Evolutionary conservation across 2,113 vertebrate genomes (phyloP), one percentile per base, ranked within the genome.

Genomic region (Alligator sinensis): DNA sequence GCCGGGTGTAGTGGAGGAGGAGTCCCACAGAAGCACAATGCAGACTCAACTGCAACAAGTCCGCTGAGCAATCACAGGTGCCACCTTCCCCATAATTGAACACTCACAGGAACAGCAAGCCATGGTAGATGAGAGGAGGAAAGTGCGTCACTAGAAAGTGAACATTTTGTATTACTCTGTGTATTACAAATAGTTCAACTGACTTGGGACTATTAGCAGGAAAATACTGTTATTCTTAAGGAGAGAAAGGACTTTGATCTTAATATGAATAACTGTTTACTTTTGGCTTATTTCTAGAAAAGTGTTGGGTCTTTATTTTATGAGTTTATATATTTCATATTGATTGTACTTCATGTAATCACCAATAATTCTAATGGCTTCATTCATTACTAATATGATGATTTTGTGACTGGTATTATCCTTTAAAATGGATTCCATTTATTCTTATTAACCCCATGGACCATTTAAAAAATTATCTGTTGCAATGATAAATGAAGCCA

Each of bases 341-440:
- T 84, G 91, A 91, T 96, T 90, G 59, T 77, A 28, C 25, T 14
- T 93, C 72, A 77, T 91, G 84, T 91, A 11, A 72, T 84, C 70
- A 81, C 70, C 11, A 88, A 62, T 84, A 84, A 82, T 61, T 91
- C 83, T 60, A 68, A 72, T 19, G 59, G 12, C 6, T 47, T 86
- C 19, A 21, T 38, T 87, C 82, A 77, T 80, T 82, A 80, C 25
- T 2, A 30, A 10, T 30, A 30, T 68, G 64, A 68, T 19, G 28
- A 68, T 68, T 18, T 8, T 74, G 30, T 70, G 76, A 82, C 54
- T 79, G n/a, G 82, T 82, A 38, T 68, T 58, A 80, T 30, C 28
- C 82, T 61, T 80, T 80, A 21, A 89, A 89, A 88, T 21, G 55
- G 19, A 76, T 59, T 62, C 30, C 1, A 7, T 77, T 88, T 89